Evolutionary conservation across 2,888 invertebrate genomes (phyloP).

Genomic region (Ferdinandea cuprea): DNA sequence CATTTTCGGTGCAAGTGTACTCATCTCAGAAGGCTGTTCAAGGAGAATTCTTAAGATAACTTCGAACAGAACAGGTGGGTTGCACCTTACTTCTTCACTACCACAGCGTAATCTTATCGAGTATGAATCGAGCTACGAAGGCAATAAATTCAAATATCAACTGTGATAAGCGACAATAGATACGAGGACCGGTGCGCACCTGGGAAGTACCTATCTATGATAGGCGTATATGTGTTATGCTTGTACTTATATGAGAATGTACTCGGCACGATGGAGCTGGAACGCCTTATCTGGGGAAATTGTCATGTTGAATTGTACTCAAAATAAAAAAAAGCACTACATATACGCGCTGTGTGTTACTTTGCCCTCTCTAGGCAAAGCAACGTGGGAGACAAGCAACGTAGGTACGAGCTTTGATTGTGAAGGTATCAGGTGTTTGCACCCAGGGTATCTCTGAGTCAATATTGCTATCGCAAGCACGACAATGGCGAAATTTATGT

Average conservation of each 20-base stretch:
- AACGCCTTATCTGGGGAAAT: conserved; percentile 35
- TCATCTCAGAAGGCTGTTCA: conserved; percentile 42
- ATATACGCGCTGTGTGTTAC: conserved; percentile 33
- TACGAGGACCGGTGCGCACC: conserved; percentile 54
- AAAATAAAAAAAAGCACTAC: neutral
- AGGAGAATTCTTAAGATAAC: conserved; percentile 63
- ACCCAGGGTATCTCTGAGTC: conserved; percentile 71
- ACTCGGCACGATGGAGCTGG: conserved; percentile 40
- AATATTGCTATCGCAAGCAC: conserved; percentile 51
- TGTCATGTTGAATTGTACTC: conserved; percentile 59
- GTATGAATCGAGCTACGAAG: conserved; percentile 59
- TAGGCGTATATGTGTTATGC: conserved; percentile 3
- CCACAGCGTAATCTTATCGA: conserved; percentile 53
- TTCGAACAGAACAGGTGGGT: conserved; percentile 56
- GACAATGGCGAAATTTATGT: conserved; percentile 42
- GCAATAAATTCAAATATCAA: conserved; percentile 64
- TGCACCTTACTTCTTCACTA: conserved; percentile 71
- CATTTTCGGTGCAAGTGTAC: conserved; percentile 62
- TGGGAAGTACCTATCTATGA: conserved; percentile 63
- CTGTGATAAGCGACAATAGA: conserved; percentile 61
- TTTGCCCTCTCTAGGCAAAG: conserved; percentile 58
- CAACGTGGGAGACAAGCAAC: conserved; percentile 2
- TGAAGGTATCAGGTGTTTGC: conserved; percentile 68
- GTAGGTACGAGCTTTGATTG: conserved; percentile 10
- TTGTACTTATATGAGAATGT: conserved; percentile 38